Evolutionary conservation across 2,797 vertebrate species (phyloP).

Genomic region (Sylvilagus floridanus): DNA sequence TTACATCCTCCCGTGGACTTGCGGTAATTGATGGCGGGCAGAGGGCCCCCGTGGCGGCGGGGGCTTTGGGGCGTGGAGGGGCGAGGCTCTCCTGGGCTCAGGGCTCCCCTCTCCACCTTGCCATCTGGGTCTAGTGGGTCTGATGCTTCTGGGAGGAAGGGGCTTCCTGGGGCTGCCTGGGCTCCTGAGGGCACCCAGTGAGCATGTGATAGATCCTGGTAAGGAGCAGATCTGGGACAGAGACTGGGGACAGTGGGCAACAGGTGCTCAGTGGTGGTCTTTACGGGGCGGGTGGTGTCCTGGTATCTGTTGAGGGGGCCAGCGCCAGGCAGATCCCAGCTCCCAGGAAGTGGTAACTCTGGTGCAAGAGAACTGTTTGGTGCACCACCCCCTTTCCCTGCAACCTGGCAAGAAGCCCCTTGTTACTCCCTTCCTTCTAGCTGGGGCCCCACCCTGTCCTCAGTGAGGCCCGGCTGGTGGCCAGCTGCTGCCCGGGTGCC

Average conservation of each 20-base stretch:
- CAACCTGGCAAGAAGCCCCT: neutral
- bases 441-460: neutral
- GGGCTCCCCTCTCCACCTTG: neutral
- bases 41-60: slow-evolving; percentile 66
- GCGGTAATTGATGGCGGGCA: slow-evolving; percentile 89
- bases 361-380: neutral
- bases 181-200: neutral
- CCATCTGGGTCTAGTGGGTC: no score
- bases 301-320: neutral
- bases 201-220: neutral
- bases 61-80: slow-evolving; percentile 47
- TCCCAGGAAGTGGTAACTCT: accelerated
- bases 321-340: neutral
- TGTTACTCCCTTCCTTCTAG: neutral
- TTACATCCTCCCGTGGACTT: slow-evolving; percentile 83
- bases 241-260: neutral
- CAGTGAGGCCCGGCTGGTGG: neutral
- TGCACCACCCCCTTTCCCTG: accelerated
- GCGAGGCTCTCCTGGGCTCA: neutral
- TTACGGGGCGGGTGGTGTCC: no score
- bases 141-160: neutral
- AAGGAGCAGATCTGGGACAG: neutral
- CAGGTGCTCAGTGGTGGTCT: neutral
- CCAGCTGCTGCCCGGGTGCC: neutral
- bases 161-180: neutral